A percentile compares a stretch with the other conserved stretches of the same genome.
Evolutionary conservation across 2,113 vertebrate species (phyloP).

Genomic region (Mustelus asterias): DNA sequence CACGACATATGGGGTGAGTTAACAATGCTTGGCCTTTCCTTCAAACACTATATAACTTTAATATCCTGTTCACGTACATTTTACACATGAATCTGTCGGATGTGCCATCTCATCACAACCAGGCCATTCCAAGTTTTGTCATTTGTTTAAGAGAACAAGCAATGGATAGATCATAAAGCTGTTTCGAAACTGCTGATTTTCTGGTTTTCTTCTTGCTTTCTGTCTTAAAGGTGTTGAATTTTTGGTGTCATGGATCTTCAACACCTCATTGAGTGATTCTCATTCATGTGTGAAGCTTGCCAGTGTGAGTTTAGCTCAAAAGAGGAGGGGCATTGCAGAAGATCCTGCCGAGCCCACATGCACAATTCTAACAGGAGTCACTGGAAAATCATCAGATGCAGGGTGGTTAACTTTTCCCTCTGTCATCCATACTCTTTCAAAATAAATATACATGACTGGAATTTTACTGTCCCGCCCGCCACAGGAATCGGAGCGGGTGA

Average conservation of each 20-base stretch:
- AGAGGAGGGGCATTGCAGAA: background rate
- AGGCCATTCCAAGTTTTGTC: background rate
- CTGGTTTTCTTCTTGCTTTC: background rate
- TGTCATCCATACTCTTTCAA: background rate
- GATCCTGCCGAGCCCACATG: too few species aligned
- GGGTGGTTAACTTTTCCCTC: background rate
- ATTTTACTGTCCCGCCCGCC: too few species aligned
- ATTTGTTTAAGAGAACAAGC: background rate
- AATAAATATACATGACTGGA: background rate
- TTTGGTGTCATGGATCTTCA: background rate
- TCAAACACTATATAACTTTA: slow-evolving; percentile 7
- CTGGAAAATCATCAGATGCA: background rate
- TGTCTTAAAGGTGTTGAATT: background rate
- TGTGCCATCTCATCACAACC: background rate
- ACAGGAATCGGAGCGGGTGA: too few species aligned
- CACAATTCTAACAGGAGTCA: background rate
- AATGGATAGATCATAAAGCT: background rate
- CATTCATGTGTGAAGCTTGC: background rate
- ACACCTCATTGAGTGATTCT: too few species aligned
- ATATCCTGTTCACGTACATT: slow-evolving; percentile 4
- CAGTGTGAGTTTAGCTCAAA: background rate
- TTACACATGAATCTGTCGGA: slow-evolving; percentile 5
- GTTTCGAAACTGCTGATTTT: background rate
- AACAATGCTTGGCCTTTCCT: background rate
- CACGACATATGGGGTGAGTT: background rate